Percentiles rank a stretch among this genome's conserved stretches.
Evolutionary conservation across 1,140 invertebrate species (phyloP).

Genomic region (Achatina immaculata): DNA sequence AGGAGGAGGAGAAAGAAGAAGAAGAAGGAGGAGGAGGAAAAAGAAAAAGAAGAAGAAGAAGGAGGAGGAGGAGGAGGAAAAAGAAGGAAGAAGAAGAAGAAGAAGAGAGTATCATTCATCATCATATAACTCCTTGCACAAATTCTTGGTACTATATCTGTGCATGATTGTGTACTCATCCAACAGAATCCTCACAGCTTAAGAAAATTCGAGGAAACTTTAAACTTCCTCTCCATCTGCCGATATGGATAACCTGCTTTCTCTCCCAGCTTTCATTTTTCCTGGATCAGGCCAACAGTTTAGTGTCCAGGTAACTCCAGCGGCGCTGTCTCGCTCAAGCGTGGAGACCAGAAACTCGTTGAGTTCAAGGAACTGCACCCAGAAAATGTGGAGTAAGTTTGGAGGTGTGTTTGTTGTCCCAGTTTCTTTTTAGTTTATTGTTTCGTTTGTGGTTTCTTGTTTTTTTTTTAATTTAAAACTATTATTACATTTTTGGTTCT

Average conservation of each 20-base stretch:
- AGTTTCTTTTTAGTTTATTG: background rate
- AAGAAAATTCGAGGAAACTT: too few relatives aligned
- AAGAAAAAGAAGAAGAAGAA: background rate
- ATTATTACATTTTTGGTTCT: too few relatives aligned
- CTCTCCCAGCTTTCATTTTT: background rate
- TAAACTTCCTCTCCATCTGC: background rate
- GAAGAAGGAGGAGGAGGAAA: background rate
- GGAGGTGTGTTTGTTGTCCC: too few relatives aligned
- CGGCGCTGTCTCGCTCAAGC: background rate
- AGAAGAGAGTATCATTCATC: background rate
- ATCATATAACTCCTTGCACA: too few relatives aligned
- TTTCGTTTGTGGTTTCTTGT: too few relatives aligned
- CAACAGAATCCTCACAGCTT: too few relatives aligned
- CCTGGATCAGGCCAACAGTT: background rate
- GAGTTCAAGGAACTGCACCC: background rate
- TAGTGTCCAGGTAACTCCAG: background rate
- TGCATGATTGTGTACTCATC: too few relatives aligned
- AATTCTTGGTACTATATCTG: too few relatives aligned
- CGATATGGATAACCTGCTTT: background rate
- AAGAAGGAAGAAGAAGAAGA: background rate
- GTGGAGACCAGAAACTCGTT: background rate
- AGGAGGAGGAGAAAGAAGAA: constrained; percentile 8
- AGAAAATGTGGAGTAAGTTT: constrained; percentile 16
- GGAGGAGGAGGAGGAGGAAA: background rate
- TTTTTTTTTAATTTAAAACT: too few relatives aligned